A percentile compares a stretch with the other conserved stretches of the same genome.
phyloP scores from a whole-genome alignment of 2,888 invertebrate species.

The Strigamia crassipes region DNA sequence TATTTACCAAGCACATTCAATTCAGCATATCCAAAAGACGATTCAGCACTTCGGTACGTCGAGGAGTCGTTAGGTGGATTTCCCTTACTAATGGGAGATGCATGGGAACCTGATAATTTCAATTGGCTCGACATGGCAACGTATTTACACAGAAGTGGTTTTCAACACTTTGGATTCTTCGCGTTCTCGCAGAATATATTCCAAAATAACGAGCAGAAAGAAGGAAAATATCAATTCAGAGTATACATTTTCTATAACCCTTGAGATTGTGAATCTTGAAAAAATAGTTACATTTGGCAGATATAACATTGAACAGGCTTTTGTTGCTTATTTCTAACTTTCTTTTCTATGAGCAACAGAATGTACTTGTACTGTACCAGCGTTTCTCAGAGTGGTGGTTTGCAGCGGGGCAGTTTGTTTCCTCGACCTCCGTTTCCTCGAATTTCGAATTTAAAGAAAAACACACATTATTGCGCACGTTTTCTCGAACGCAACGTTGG shows the following conservation, averaged over 20 bases:
- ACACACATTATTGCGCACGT: too few species aligned
- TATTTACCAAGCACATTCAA: background rate
- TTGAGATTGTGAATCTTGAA: background rate
- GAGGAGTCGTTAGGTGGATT: constrained; percentile 7
- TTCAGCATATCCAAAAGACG: constrained; percentile 1
- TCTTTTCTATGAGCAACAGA: too few species aligned
- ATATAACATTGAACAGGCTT: too few species aligned
- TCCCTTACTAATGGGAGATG: background rate
- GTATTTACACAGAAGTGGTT: constrained; percentile 1
- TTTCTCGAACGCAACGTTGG: too few species aligned
- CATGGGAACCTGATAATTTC: background rate
- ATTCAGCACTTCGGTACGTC: background rate
- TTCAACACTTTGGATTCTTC: constrained; percentile 15
- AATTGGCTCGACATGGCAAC: constrained; percentile 8
- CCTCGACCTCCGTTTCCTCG: too few species aligned
- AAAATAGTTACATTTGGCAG: too few species aligned
- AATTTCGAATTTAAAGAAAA: too few species aligned
- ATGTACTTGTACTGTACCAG: too few species aligned
- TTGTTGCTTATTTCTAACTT: too few species aligned
- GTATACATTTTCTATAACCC: background rate
- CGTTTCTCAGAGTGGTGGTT: too few species aligned
- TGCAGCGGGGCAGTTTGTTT: too few species aligned
- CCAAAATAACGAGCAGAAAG: background rate
- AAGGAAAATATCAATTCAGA: background rate
- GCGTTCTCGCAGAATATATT: background rate